A percentile compares a stretch with the other conserved stretches of the same genome.
Conservation (phyloP, 2,113 vertebrate genomes). For the Hoplias malabaricus region DNA sequence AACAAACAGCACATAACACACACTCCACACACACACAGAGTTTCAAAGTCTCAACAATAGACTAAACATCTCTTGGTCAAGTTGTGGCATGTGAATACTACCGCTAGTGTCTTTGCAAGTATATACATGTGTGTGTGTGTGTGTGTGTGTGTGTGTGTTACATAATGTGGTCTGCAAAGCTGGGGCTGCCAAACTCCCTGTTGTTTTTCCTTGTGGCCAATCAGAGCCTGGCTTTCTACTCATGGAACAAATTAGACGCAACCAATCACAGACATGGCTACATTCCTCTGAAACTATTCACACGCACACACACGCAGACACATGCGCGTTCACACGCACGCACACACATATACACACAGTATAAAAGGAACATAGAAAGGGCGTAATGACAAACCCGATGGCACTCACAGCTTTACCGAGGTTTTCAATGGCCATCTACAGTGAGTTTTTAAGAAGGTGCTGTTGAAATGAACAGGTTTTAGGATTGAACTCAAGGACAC, state of each 20-base stretch:
- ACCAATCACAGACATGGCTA: background rate
- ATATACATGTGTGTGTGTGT: background rate
- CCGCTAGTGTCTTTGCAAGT: background rate
- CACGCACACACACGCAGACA: background rate
- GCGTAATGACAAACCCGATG: background rate
- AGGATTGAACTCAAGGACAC: too few relatives aligned
- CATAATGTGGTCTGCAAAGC: background rate
- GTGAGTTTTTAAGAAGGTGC: background rate
- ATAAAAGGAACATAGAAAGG: background rate
- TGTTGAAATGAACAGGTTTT: too few relatives aligned
- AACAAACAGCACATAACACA: conserved; percentile 25
- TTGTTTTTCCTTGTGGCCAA: background rate
- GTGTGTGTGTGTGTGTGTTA: conserved; percentile 1
- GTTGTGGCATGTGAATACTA: background rate
- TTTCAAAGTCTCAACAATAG: background rate
- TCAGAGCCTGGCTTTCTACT: background rate
- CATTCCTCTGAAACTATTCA: background rate
- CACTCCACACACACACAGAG: background rate
- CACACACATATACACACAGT: background rate
- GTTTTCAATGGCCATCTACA: background rate
- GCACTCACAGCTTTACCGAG: background rate
- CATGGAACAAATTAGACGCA: background rate
- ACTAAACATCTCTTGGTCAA: background rate
- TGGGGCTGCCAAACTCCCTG: background rate
- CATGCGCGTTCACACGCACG: too few relatives aligned